Base-by-base conservation (phyloP, 2,113 vertebrate species). In the Cheirogaleus medius region DNA sequence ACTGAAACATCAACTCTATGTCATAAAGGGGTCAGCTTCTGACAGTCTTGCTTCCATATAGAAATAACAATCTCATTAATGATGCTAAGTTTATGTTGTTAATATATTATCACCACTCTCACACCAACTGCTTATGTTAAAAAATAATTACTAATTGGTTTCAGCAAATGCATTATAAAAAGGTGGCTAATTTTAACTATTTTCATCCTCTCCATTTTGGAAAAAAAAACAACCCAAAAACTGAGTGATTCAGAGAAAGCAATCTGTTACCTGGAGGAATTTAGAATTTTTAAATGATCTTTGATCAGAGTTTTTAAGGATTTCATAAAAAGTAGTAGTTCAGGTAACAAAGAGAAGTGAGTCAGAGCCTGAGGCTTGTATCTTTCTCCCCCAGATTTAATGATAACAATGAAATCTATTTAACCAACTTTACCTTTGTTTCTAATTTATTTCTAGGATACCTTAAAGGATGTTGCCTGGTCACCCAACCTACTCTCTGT, bases 121-220 rank as follows among this genome's bases (percentile, higher is more conserved):
- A 94, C 87, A 96, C 90, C 98, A 98, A 98, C 95, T 98, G 97
- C 94, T 89, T 94, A 92, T 95, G 95, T 66, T 95, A 94, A 96
- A 94, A 97, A 97, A 92, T 94, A 97, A 97, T 97, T 96, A 96
- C 96, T 97, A 96, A 97, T 97, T 97, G 88, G 96, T 94, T 95
- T 93, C 27, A 92, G 95, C 87, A 96, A 97, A 71, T 76, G 90
- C 66, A 47, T 97, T 95, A 68, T 90, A 85, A 97, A 91, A 96
- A 83, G 68, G 84, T 90, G 34, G 64, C 92, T 97, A 98, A 96
- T 97, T 98, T 96, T 96, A 98, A 96, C 95, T 92, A 83, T 87
- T 95, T 96, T 90, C 37, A 77, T 82, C 54, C 68, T 95, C 76
- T n/a, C 56, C 66, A 15, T 80, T 97, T 97, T 73, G 86, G 80